Base-by-base conservation (phyloP, 2,888 invertebrate species). In the Gari tellinella region DNA sequence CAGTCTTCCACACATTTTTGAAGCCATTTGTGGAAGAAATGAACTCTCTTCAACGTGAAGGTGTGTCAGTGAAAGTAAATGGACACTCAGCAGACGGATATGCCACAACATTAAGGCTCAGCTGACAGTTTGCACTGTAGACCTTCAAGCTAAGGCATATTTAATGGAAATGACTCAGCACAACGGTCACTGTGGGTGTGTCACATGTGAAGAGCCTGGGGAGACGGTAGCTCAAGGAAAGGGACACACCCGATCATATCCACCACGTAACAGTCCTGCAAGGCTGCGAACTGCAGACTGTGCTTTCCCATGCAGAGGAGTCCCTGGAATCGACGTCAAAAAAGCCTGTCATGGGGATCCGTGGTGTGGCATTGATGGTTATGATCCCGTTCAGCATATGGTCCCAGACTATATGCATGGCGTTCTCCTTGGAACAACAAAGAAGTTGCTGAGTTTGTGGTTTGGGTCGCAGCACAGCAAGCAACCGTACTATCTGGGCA, bases 101-200 rank as follows among this genome's bases (percentile, higher is more conserved):
- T n/a, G n/a, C 12, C 15, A 31, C 14, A 15, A 26, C 17, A 4
- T 48, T 12, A 38, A 62, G 23, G 64, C 60, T 23, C 49, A 49
- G 17, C 17, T 70, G 26, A 58, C 53, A 21, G 8, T 38, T 37
- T 51, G 48, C 19, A 74, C 65, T 0, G 55, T 74, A 45, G 69
- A 74, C 43, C 38, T 74, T 1, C 69, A 69, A 37, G 74, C 74
- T 31, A 69, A 65, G 19, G 74, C 69, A 14, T 49, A 64, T 15
- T 23, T 69, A 3, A 43, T 57, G 37, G 62, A 69, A 17, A 74
- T 69, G 68, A 60, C 61, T 8, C 68, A 58, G 25, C 69, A 69
- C 57, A 74, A 74, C 60, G 74, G 74, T 8, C 17, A 55, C 41
- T 60, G 25, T 65, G 64, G 64, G 15, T 74, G 74, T 37, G 1